Percentiles rank a stretch among this genome's conserved stretches.
Evolutionary conservation across 2,888 invertebrate genomes (phyloP).

Genomic region (Xestoiulus laeticollis): DNA sequence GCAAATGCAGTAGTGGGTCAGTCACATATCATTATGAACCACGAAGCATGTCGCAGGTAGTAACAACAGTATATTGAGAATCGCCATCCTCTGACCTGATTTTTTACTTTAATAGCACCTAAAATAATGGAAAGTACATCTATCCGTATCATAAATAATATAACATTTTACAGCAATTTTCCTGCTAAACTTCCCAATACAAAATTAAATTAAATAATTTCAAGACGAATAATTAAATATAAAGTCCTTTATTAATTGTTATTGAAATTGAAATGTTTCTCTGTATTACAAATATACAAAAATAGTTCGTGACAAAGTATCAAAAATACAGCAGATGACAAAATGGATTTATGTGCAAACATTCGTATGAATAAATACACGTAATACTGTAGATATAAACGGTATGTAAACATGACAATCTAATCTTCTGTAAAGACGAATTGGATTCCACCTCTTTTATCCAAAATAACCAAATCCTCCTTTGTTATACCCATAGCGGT

Average conservation of each 20-base stretch:
- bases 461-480: neutral
- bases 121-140: neutral
- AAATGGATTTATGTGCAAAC: neutral
- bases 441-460: neutral
- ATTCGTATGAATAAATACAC: too few relatives aligned
- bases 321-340: neutral
- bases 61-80: neutral
- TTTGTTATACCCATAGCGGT: neutral
- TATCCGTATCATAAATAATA: neutral
- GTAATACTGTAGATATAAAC: neutral
- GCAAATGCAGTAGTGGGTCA: neutral
- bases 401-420: too few relatives aligned
- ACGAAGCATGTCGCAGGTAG: conserved; percentile 16
- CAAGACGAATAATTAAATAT: neutral
- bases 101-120: neutral
- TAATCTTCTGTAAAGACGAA: too few relatives aligned
- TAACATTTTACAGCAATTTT: neutral
- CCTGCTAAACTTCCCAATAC: neutral
- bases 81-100: neutral
- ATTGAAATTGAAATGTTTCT: neutral
- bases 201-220: neutral
- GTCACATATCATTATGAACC: neutral
- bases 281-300: neutral
- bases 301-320: neutral
- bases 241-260: neutral